phyloP scores from a whole-genome alignment of 2,888 invertebrate genomes.

The Sclerodermus sp. region DNA sequence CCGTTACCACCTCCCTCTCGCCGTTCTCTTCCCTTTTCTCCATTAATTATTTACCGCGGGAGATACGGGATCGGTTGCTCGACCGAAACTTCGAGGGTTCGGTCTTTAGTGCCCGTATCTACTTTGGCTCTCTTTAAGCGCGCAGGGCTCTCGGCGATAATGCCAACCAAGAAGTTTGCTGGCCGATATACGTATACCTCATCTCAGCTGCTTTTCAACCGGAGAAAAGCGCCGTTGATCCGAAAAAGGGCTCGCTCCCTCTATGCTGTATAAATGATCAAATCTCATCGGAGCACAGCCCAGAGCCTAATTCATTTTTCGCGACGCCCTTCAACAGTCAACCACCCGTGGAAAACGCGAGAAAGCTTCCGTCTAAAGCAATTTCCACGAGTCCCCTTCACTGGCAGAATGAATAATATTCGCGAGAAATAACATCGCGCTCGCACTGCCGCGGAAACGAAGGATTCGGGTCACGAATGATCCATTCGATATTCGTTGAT shows the following conservation, averaged over 20 bases:
- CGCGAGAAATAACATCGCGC: slow-evolving; percentile 8
- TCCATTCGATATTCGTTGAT: slow-evolving; percentile 27
- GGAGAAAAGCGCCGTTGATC: too few relatives aligned
- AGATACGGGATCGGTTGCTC: slow-evolving; percentile 24
- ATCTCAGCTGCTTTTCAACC: too few relatives aligned
- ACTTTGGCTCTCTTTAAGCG: slow-evolving; percentile 14
- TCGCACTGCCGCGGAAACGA: too few relatives aligned
- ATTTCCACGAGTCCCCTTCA: slow-evolving; percentile 11
- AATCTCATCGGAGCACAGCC: too few relatives aligned
- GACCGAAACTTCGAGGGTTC: slow-evolving; percentile 16
- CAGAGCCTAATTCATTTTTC: too few relatives aligned
- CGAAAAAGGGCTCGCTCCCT: too few relatives aligned
- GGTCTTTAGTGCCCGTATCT: slow-evolving; percentile 21
- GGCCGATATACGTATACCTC: slow-evolving; percentile 11
- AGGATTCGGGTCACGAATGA: slow-evolving; percentile 24
- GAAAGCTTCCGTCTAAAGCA: slow-evolving; percentile 24
- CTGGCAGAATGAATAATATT: slow-evolving; percentile 23
- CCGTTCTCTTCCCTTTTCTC: slow-evolving; percentile 12
- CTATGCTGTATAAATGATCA: too few relatives aligned
- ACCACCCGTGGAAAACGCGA: not conserved
- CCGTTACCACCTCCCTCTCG: too few relatives aligned
- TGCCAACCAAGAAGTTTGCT: slow-evolving; percentile 14
- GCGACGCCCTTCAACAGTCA: too few relatives aligned
- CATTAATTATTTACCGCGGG: slow-evolving; percentile 27
- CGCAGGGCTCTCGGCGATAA: slow-evolving; percentile 16